phyloP scores from a whole-genome alignment of 2,888 invertebrate genomes.

The Leptopilina drosophilae region DNA sequence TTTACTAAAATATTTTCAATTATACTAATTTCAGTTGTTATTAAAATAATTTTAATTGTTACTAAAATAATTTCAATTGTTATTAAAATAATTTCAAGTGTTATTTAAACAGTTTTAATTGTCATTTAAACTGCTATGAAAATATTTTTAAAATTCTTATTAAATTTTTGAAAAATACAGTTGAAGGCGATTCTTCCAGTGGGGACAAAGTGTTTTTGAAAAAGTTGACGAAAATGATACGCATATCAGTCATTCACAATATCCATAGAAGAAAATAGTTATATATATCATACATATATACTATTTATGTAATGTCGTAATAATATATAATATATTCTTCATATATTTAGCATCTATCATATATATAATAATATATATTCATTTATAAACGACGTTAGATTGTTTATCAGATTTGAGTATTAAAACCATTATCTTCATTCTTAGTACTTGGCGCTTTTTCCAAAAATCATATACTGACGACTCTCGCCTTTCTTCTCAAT shows the following conservation, averaged over 20 bases:
- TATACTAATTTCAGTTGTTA: no score
- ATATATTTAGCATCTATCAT: constrained; percentile 57
- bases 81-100: no score
- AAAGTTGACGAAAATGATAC: constrained; percentile 61
- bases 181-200: not conserved
- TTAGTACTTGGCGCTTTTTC: constrained; percentile 36
- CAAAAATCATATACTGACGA: not conserved
- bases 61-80: no score
- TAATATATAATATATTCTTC: constrained; percentile 61
- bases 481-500: not conserved
- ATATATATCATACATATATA: constrained; percentile 62
- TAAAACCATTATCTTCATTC: constrained; percentile 58
- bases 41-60: no score
- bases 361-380: constrained; percentile 54
- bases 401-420: constrained; percentile 67
- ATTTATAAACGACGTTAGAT: constrained; percentile 71
- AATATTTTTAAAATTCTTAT: no score
- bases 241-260: constrained; percentile 69
- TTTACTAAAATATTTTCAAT: no score
- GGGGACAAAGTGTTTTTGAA: constrained; percentile 49
- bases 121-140: no score
- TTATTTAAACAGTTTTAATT: no score
- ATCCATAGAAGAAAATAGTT: constrained; percentile 75
- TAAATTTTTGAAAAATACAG: not conserved
- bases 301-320: constrained; percentile 65